Conservation (phyloP, 2,797 vertebrate genomes). For the Simalia tracyae region DNA sequence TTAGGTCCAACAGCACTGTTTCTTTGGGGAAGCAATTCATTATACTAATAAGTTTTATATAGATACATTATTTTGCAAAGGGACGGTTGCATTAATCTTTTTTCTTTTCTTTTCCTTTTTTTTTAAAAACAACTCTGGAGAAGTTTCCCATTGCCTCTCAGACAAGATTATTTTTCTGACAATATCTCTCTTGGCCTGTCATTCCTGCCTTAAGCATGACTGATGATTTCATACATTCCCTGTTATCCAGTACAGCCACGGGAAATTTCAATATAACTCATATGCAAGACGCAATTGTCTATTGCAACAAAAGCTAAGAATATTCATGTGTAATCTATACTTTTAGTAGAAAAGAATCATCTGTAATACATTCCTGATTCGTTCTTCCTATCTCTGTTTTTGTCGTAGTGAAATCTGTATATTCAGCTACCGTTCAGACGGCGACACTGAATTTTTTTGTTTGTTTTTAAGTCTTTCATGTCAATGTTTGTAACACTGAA, state of each 20-base stretch:
- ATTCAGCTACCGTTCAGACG: neutral
- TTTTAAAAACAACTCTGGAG: neutral
- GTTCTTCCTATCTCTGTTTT: neutral
- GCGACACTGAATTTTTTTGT: neutral
- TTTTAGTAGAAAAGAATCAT: neutral
- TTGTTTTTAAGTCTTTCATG: neutral
- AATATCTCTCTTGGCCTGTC: conserved; percentile 6
- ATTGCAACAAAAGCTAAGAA: neutral
- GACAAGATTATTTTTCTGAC: neutral
- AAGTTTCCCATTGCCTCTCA: conserved; percentile 18
- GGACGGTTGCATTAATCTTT: conserved; percentile 14
- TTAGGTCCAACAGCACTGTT: neutral
- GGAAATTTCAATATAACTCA: neutral
- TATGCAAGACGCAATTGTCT: neutral
- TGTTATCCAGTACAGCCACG: neutral
- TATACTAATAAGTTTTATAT: conserved; percentile 2
- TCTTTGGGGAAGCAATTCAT: conserved; percentile 18
- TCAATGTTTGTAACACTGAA: neutral
- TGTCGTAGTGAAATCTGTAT: neutral
- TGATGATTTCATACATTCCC: neutral
- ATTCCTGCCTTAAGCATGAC: conserved; percentile 3
- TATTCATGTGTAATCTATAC: neutral
- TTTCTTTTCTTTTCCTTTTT: neutral
- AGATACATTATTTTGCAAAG: conserved; percentile 25
- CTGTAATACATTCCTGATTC: conserved; percentile 6